A percentile compares a stretch with the other conserved stretches of the same genome.
phyloP scores from a whole-genome alignment of 2,888 invertebrate species.

The Tetragnatha montana region DNA sequence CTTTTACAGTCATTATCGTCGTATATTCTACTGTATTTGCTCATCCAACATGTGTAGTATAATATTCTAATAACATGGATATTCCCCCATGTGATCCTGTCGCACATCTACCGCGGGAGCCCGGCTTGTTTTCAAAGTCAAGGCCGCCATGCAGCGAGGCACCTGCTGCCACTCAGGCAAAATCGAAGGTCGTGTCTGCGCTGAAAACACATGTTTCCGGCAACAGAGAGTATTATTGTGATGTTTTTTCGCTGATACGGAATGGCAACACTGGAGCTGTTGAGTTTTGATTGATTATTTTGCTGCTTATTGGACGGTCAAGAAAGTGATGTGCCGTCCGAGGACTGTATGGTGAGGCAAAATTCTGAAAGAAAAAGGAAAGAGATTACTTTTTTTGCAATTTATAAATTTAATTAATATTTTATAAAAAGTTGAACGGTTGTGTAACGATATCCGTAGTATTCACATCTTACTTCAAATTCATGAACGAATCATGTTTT shows the following conservation, averaged over 20 bases:
- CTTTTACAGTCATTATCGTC: too few relatives aligned
- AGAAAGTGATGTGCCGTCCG: background rate
- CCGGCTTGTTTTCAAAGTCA: slow-evolving; percentile 46
- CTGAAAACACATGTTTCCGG: slow-evolving; percentile 42
- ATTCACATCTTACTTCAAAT: too few relatives aligned
- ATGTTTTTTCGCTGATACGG: background rate
- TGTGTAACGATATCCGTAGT: too few relatives aligned
- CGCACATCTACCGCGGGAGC: background rate
- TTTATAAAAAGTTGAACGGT: too few relatives aligned
- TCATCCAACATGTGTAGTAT: too few relatives aligned
- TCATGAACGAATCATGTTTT: too few relatives aligned
- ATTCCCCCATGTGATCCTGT: background rate
- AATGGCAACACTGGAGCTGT: background rate
- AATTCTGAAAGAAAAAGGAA: background rate
- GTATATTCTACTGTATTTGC: too few relatives aligned
- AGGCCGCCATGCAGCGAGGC: slow-evolving; percentile 30
- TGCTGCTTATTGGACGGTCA: background rate
- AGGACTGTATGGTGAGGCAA: background rate
- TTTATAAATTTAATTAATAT: background rate
- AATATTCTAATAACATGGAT: too few relatives aligned
- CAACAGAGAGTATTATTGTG: slow-evolving; percentile 14
- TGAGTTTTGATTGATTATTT: background rate
- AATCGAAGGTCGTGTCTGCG: slow-evolving; percentile 16
- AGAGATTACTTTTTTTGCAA: background rate
- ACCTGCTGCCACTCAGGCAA: slow-evolving; percentile 7